Base-by-base conservation (phyloP, 2,888 invertebrate species). In the Aromia moschata region DNA sequence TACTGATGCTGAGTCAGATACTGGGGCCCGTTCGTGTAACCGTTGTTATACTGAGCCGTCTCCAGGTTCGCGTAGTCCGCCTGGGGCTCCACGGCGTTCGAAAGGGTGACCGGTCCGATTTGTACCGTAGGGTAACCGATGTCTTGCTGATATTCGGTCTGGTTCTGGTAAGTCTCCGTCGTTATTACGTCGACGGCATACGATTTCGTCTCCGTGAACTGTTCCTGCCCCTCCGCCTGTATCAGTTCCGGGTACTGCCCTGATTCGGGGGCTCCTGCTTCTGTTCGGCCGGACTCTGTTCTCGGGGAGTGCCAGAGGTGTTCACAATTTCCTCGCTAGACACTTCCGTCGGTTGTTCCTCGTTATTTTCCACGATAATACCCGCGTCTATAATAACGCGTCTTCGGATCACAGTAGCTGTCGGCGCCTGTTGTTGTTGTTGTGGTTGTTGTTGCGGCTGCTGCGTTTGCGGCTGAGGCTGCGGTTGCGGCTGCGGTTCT, bases 21-120 rank as follows among this genome's bases (percentile, higher is more conserved):
- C 44, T 74, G 74, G n/a, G 70, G 54, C 1, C 72, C 74, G 43
- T 77, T 74, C 0, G 71, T 57, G 20, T 74, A 73, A 10, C 65
- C 72, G 12, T 69, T 73, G 38, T 72, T 66, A 3, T 80, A 73
- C 2, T 85, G 83, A 1, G 88, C 88, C 1, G 87, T 87, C 74
- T 89, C 87, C 62, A 89, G 77, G 65, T 86, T 87, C 0, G 88
- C 87, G 70, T 88, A 88, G 84, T 88, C 65, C 73, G 82, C 58
- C 56, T 78, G 78, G 59, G 82, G 78, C 41, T 71, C 70, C 4
- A 69, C 68, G 3, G 56, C 58, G 17, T 16, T 58, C 15, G 62
- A 41, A 2, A 61, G 36, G 1, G 55, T 52, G 7, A 58, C 60
- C 2, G 60, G 49, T 65, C 65, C 68, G 10, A 65, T 57, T 11